Evolutionary conservation across 2,888 invertebrate genomes (phyloP), one percentile per base, ranked within the genome.

Genomic region (Parnassius glacialis): DNA sequence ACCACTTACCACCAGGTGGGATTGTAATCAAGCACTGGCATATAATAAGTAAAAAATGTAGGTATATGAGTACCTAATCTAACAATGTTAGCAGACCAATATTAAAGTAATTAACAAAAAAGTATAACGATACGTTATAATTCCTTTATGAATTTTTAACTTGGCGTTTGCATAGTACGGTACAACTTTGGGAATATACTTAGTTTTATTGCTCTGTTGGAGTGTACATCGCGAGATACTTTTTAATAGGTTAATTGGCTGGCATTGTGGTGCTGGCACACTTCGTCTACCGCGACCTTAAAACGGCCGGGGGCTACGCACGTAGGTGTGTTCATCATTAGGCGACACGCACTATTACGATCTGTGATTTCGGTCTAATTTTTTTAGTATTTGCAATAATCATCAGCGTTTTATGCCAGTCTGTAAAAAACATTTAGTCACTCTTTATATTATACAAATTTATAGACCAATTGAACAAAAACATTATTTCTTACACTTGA

Each of bases 211-310:
- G 84, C 82, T 83, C 83, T 76, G 82, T 76, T 75, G 48, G 48
- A 16, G 13, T 83, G 76, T 79, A 82, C 79, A 81, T 82, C 75
- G 76, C 79, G 71, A 76, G 81, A 78, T 75, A 84, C 82, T 85
- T 83, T 87, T 86, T 89, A 88, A 89, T 89, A 88, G 87, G 87
- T 86, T 90, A 90, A 91, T 90, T 87, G 86, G 80, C 85, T 86
- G 84, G 86, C 87, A 90, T 90, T 87, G 90, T 90, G 79, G 83
- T 84, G 85, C 85, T 89, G 88, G 89, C 87, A 89, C 84, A 87
- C 82, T 85, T 86, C 81, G 83, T 73, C 84, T 84, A 80, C 83
- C 79, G 79, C 89, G 90, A 90, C 90, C 90, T 90, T 87, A 90
- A 79, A 83, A 79, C 80, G 81, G 73, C 12, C 85, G 80, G 87